A percentile compares a stretch with the other conserved stretches of the same genome.
Evolutionary conservation across 1,140 invertebrate genomes (phyloP).

Genomic region (Drosophila aff.): DNA sequence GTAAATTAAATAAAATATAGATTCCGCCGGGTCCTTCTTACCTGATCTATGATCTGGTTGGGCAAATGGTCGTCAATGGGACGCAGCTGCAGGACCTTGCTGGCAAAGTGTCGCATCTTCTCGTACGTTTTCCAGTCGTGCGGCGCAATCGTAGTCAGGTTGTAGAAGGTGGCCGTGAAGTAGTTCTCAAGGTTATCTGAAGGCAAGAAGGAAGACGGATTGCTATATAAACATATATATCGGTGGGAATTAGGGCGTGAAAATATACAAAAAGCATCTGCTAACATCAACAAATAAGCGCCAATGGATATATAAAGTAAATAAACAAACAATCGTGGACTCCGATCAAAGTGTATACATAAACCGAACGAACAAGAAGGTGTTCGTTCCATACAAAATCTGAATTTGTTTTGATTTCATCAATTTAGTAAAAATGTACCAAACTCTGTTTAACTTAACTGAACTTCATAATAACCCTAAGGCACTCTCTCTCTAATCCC

Average conservation of each 20-base stretch:
- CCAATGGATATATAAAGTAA: background rate
- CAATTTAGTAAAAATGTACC: too few relatives aligned
- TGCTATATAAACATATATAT: background rate
- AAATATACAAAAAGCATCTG: background rate
- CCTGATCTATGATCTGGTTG: conserved; percentile 97
- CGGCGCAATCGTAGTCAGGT: conserved; percentile 97
- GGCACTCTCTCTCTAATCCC: too few relatives aligned
- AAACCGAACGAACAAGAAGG: too few relatives aligned
- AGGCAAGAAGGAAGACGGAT: conserved; percentile 28
- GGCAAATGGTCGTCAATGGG: conserved; percentile 96
- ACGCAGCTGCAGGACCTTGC: conserved; percentile 92
- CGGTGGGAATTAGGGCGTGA: background rate
- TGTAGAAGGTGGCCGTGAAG: conserved; percentile 98
- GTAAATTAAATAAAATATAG: too few relatives aligned
- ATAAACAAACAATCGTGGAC: background rate
- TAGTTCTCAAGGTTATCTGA: conserved; percentile 93
- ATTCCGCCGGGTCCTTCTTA: conserved; percentile 40
- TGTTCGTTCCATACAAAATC: background rate
- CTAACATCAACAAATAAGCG: conserved; percentile 1
- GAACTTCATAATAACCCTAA: background rate
- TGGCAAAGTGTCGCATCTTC: conserved; percentile 97
- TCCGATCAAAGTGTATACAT: background rate
- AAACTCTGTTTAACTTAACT: too few relatives aligned
- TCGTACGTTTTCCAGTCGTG: conserved; percentile 99
- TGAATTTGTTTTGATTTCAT: background rate